Percentiles rank a stretch among this genome's conserved stretches.
phyloP scores from a whole-genome alignment of 2,797 vertebrate species.

The Syngnathus acus region DNA sequence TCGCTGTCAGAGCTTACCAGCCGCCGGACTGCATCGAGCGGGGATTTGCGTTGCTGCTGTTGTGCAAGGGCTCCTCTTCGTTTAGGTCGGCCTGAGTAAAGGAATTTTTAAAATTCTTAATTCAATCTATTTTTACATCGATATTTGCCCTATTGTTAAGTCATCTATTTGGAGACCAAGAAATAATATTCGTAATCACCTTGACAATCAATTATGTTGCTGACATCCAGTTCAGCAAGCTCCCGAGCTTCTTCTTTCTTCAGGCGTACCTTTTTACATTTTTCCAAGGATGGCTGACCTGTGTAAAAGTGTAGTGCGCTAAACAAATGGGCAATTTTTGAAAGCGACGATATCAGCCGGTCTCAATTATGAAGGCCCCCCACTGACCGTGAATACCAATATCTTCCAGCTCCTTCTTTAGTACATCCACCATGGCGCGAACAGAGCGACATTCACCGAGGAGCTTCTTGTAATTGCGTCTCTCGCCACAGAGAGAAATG shows the following conservation, averaged over 20 bases:
- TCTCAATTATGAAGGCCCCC: no score
- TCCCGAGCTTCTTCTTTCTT: conserved; percentile 76
- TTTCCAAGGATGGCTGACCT: conserved; percentile 75
- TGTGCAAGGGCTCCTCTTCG: conserved; percentile 46
- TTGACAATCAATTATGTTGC: conserved; percentile 77
- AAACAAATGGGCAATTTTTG: no score
- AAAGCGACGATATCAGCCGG: no score
- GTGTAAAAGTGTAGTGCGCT: background rate
- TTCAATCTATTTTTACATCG: background rate
- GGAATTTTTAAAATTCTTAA: background rate
- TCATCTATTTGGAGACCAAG: background rate
- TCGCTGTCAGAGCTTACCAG: conserved; percentile 59
- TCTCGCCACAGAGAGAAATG: conserved; percentile 76
- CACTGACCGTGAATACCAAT: conserved; percentile 73
- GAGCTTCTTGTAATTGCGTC: conserved; percentile 80
- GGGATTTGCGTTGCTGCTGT: conserved; percentile 22
- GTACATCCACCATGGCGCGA: conserved; percentile 61
- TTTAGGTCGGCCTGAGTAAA: conserved; percentile 71
- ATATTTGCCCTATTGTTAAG: background rate
- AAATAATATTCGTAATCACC: conserved; percentile 48
- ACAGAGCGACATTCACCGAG: conserved; percentile 64
- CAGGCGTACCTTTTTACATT: conserved; percentile 72
- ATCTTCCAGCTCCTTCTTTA: conserved; percentile 75
- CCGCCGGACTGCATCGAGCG: conserved; percentile 45
- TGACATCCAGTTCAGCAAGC: conserved; percentile 75